phyloP scores from a whole-genome alignment of 2,113 vertebrate species.

The Percina caprodes region DNA sequence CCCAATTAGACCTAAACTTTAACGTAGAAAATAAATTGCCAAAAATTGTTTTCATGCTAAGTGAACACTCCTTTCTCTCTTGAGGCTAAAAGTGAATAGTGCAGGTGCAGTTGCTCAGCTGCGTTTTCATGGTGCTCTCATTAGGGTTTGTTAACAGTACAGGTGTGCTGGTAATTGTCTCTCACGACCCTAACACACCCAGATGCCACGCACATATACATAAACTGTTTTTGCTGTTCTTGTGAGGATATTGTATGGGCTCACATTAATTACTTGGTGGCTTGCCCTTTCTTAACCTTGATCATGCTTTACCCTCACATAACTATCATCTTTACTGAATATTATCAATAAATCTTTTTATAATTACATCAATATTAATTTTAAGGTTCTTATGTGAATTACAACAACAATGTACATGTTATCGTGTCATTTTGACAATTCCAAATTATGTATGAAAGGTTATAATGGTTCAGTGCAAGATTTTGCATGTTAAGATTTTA shows the following conservation, averaged over 20 bases:
- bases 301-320: neutral
- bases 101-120: slow-evolving; percentile 77
- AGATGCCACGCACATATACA: slow-evolving; percentile 37
- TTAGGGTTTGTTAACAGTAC: slow-evolving; percentile 79
- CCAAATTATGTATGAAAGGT: neutral
- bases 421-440: neutral
- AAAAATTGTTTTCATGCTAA: slow-evolving; percentile 64
- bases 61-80: slow-evolving; percentile 53
- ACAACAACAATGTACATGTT: neutral
- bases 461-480: neutral
- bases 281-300: slow-evolving; percentile 13
- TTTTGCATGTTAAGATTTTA: neutral
- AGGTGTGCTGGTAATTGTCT: slow-evolving; percentile 78
- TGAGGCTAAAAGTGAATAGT: slow-evolving; percentile 56
- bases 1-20: slow-evolving; percentile 65
- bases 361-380: neutral
- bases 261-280: neutral
- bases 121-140: slow-evolving; percentile 74
- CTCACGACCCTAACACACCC: slow-evolving; percentile 54
- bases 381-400: neutral
- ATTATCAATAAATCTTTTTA: neutral
- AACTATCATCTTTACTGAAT: neutral
- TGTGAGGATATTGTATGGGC: slow-evolving; percentile 3
- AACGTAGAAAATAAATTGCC: slow-evolving; percentile 49
- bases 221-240: slow-evolving; percentile 3